Conservation (phyloP, 2,797 vertebrate species). For the Corythornis leucogaster region DNA sequence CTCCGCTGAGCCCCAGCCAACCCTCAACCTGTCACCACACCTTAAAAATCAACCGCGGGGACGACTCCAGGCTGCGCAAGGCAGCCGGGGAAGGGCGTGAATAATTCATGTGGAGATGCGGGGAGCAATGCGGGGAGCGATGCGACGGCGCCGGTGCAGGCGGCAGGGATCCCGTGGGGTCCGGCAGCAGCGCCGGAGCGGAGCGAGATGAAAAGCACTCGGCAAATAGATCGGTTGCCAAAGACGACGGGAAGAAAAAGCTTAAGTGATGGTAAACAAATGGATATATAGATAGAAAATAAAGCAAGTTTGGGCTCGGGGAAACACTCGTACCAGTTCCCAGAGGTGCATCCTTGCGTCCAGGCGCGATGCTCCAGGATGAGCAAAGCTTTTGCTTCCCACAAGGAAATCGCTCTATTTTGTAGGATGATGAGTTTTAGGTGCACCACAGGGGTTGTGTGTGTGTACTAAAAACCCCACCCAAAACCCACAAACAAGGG, state of each 20-base stretch:
- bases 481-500: neutral
- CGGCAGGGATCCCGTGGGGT: neutral
- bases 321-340: accelerated
- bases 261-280: neutral
- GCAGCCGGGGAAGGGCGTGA: neutral
- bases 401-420: neutral
- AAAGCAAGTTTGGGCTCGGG: neutral
- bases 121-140: neutral
- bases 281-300: neutral
- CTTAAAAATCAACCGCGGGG: neutral
- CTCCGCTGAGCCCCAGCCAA: neutral
- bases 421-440: neutral
- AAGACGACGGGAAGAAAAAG: neutral
- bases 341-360: neutral
- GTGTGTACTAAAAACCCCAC: neutral
- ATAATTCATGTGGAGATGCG: neutral
- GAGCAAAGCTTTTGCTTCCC: neutral
- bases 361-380: accelerated
- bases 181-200: neutral
- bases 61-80: neutral
- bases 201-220: neutral
- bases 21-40: neutral
- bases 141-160: neutral
- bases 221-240: neutral
- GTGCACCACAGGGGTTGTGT: neutral